Percentiles rank a stretch among this genome's conserved stretches.
These are phyloP conservation scores for Calonectris borealis DNA, from an alignment of 2,113 vertebrate genomes.

Conservation along the genomic window DNA sequence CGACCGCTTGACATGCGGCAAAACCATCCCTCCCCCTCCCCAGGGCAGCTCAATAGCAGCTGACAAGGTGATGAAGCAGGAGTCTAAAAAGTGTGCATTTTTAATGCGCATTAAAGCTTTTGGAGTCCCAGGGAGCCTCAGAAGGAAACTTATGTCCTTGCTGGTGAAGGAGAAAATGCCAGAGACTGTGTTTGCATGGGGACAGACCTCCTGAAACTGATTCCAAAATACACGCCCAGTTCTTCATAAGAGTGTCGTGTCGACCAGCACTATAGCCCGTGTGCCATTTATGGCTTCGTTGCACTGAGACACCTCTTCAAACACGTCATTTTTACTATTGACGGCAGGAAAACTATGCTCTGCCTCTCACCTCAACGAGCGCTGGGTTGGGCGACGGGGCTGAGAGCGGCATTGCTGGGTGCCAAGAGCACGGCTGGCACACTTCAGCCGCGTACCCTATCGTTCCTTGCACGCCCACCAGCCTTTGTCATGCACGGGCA, in stretches of 20 bases:
- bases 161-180: neutral
- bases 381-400: neutral
- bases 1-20: neutral
- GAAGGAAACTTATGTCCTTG: neutral
- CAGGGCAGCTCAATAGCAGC: neutral
- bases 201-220: neutral
- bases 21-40: neutral
- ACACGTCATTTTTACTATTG: neutral
- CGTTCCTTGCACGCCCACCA: neutral
- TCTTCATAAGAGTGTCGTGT: neutral
- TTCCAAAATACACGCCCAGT: fast-evolving
- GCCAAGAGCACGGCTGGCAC: neutral
- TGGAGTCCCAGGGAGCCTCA: neutral
- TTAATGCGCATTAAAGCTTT: neutral
- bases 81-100: neutral
- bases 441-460: fast-evolving
- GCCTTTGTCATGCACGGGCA: too few relatives aligned
- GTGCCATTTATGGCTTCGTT: neutral
- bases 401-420: too few relatives aligned
- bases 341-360: neutral
- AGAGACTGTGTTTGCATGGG: neutral
- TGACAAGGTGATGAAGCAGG: neutral
- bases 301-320: neutral
- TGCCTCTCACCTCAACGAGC: neutral
- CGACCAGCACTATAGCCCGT: fast-evolving